Percentiles rank a stretch among this genome's conserved stretches.
These are phyloP conservation scores for Polietes domitor DNA, from an alignment of 2,888 invertebrate genomes.

Conservation along the genomic window DNA sequence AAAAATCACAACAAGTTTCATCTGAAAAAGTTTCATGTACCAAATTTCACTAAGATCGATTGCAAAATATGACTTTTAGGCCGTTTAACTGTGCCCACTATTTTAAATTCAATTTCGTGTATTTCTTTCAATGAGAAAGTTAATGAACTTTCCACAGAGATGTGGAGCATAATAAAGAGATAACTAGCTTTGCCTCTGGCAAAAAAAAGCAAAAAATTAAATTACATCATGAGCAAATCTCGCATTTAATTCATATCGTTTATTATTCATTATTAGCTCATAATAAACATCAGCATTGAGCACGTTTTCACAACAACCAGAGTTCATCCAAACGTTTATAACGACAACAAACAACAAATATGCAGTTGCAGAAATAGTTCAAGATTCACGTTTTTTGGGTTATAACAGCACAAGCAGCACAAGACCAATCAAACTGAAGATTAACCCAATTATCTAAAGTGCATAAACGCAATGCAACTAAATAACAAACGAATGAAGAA, in stretches of 20 bases:
- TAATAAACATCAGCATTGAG: conserved; percentile 1
- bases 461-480: conserved; percentile 26
- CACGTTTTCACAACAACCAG: background rate
- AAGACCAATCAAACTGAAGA: conserved; percentile 44
- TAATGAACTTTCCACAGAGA: conserved; percentile 3
- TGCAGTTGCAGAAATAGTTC: background rate
- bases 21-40: too few species aligned
- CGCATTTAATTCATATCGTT: conserved; percentile 17
- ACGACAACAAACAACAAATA: background rate
- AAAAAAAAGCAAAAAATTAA: background rate
- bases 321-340: background rate
- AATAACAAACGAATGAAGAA: conserved; percentile 20
- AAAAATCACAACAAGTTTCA: too few species aligned
- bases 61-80: too few species aligned
- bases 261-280: background rate
- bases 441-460: conserved; percentile 63
- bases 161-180: too few species aligned
- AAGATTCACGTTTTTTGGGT: conserved; percentile 27
- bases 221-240: background rate
- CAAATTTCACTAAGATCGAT: too few species aligned
- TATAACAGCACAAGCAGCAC: background rate
- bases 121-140: too few species aligned
- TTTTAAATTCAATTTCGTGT: too few species aligned
- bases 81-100: too few species aligned
- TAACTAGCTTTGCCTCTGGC: too few species aligned